Percentiles rank a stretch among this genome's conserved stretches.
Conservation (phyloP, 2,113 vertebrate genomes). For the Lampris megalopsis region DNA sequence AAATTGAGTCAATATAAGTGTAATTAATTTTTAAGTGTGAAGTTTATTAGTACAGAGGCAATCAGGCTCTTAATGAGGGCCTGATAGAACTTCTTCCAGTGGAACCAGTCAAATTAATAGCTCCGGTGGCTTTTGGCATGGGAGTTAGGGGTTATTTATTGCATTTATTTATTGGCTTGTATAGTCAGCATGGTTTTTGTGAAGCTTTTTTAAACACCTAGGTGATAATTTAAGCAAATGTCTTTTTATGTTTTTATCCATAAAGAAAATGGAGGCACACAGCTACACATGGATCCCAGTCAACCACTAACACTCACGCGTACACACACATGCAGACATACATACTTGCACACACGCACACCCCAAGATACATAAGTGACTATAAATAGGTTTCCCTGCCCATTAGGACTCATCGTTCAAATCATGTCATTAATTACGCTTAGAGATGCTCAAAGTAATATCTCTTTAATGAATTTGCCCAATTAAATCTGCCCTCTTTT, state of each 20-base stretch:
- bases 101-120: slow-evolving; percentile 66
- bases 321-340: slow-evolving; percentile 11
- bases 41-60: slow-evolving; percentile 79
- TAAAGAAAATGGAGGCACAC: slow-evolving; percentile 35
- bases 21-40: slow-evolving; percentile 79
- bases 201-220: slow-evolving; percentile 4
- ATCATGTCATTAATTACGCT: slow-evolving; percentile 65
- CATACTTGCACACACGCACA: slow-evolving; percentile 3
- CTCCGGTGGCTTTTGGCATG: slow-evolving; percentile 63
- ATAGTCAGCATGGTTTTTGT: slow-evolving; percentile 24
- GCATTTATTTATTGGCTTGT: slow-evolving; percentile 52
- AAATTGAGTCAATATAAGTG: slow-evolving; percentile 78
- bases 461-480: slow-evolving; percentile 69
- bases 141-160: slow-evolving; percentile 58
- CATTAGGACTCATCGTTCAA: slow-evolving; percentile 68
- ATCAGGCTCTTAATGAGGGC: slow-evolving; percentile 77
- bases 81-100: slow-evolving; percentile 67
- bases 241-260: slow-evolving; percentile 25
- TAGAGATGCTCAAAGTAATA: slow-evolving; percentile 58
- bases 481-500: slow-evolving; percentile 63
- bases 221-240: slow-evolving; percentile 48
- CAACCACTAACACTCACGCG: neutral
- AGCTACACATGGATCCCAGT: too few species aligned
- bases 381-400: slow-evolving; percentile 53
- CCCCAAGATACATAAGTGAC: slow-evolving; percentile 12